A percentile compares a stretch with the other conserved stretches of the same genome.
phyloP scores from a whole-genome alignment of 2,113 vertebrate species.

The Neolamprologus modestus region DNA sequence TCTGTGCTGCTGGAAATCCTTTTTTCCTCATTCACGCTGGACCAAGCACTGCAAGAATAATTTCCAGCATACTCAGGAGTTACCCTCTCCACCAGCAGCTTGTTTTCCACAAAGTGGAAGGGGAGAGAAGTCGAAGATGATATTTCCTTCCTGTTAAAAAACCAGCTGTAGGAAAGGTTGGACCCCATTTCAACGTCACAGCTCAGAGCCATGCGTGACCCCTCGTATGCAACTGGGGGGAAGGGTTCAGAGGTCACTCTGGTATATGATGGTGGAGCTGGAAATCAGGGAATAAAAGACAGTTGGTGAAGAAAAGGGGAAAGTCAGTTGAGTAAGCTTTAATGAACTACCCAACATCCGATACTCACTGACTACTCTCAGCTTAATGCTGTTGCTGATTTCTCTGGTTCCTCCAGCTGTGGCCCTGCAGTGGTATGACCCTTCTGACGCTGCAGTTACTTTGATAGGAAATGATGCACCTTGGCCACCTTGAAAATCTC shows the following conservation, averaged over 20 bases:
- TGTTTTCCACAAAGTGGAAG: conserved; percentile 18
- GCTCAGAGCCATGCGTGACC: conserved; percentile 41
- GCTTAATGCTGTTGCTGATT: conserved; percentile 47
- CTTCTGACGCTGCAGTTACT: conserved; percentile 22
- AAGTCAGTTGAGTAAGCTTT: not conserved
- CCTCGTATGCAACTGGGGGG: conserved; percentile 53
- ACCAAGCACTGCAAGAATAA: conserved; percentile 45
- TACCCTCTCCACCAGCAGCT: conserved; percentile 39
- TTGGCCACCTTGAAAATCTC: not conserved
- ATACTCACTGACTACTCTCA: conserved; percentile 70
- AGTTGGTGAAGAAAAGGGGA: not conserved
- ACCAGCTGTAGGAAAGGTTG: conserved; percentile 67
- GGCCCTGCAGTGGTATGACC: conserved; percentile 56
- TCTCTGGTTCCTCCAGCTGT: not conserved
- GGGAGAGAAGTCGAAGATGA: not conserved
- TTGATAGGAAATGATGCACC: conserved; percentile 15
- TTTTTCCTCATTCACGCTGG: not conserved
- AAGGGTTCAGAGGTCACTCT: conserved; percentile 46
- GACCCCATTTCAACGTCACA: conserved; percentile 54
- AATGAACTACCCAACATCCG: not conserved
- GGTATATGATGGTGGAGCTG: conserved; percentile 54
- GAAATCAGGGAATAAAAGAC: not conserved
- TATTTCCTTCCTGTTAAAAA: conserved; percentile 50
- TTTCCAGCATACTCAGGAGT: conserved; percentile 36
- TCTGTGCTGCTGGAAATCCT: conserved; percentile 46